phyloP scores from a whole-genome alignment of 2,113 vertebrate genomes.

The Zosterops hypoxanthus region DNA sequence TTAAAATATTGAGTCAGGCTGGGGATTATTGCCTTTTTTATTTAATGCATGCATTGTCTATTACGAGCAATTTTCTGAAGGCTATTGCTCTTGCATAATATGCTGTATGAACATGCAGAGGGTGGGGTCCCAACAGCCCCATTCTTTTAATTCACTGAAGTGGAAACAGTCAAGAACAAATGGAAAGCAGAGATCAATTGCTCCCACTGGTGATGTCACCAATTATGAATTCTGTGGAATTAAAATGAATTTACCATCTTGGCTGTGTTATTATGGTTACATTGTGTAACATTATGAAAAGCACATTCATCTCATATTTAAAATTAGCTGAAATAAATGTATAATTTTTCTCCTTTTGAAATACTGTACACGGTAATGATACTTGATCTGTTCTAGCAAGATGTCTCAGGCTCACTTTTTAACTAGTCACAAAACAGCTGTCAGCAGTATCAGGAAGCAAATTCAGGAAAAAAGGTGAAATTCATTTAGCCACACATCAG shows the following conservation, averaged over 20 bases:
- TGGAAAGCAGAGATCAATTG: constrained; percentile 72
- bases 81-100: constrained; percentile 60
- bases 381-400: constrained; percentile 18
- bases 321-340: constrained; percentile 63
- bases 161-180: constrained; percentile 74
- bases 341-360: constrained; percentile 51
- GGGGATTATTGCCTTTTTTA: constrained; percentile 35
- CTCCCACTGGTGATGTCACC: constrained; percentile 70
- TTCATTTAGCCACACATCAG: neutral
- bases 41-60: constrained; percentile 45
- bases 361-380: neutral
- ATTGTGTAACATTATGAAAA: constrained; percentile 66
- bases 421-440: constrained; percentile 52
- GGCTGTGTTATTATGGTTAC: constrained; percentile 56
- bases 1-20: constrained; percentile 36
- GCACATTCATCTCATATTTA: constrained; percentile 38
- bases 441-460: constrained; percentile 17
- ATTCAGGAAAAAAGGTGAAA: neutral
- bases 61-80: constrained; percentile 62
- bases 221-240: constrained; percentile 69
- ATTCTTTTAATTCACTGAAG: constrained; percentile 72
- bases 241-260: constrained; percentile 70
- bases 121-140: constrained; percentile 65
- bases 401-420: constrained; percentile 35
- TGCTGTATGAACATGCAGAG: constrained; percentile 51